Base-by-base conservation (phyloP, 2,113 vertebrate species). In the Amphilophus citrinellus region DNA sequence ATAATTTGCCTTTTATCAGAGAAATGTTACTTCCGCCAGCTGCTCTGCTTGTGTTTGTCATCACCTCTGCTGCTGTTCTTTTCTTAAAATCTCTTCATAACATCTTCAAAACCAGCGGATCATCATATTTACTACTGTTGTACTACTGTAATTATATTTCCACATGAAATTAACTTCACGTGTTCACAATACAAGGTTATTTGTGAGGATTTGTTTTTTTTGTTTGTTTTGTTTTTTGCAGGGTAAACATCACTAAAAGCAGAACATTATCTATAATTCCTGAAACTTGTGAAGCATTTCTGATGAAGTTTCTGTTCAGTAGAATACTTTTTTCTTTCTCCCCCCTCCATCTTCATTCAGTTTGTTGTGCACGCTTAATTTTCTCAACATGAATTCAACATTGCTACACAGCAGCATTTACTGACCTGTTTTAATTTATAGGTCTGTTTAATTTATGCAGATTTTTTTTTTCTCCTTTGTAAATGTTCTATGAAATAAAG, bases 371-470 rank as follows among this genome's bases (percentile, higher is more conserved):
- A 63, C 1, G 1, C 10, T 79, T 88, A 2, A 18, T 68, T 77
- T 32, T 61, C 59, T 76, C 61, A n/a, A 20, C 24, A 56, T 30
- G 27, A 32, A 37, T 86, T 86, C 61, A 65, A 15, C 65, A 50
- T 42, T 37, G 35, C 75, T n/a, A 30, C 2, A 18, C 77, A 27
- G 53, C 58, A 22, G 24, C 80, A 79, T 81, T 83, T 63, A n/a
- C 65, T 71, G 65, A 73, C 44, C 61, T 50, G 30, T 76, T 73
- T 35, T 88, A 84, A 87, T 84, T 86, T 88, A 84, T 79, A 71
- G 80, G 75, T 81, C 83, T 83, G 86, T 90, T 79, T 87, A 92
- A 92, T 89, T 92, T 89, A 91, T 92, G 84, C 79, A 60, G 82
- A 86, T 84, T 82, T 50, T 47, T 4, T 53, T 71, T 71, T 71